Evolutionary conservation across 2,113 vertebrate genomes (phyloP), one percentile per base, ranked within the genome.

Genomic region (Acinonyx jubatus): DNA sequence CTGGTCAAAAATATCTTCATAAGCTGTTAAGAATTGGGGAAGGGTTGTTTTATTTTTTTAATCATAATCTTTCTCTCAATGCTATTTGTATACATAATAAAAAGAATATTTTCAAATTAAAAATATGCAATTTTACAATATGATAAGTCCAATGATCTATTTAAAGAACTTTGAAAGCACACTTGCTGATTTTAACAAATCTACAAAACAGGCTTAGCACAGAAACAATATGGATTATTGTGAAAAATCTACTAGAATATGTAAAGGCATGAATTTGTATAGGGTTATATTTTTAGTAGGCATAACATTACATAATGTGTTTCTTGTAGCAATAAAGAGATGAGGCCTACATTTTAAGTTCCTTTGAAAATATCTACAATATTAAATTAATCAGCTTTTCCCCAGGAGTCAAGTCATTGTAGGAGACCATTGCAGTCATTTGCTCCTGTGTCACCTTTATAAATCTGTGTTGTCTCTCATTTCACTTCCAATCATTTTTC

Each of bases 221-320:
- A 96, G 97, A 98, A 97, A 98, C 92, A 98, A 97, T 98, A 98
- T 98, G 97, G 23, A 88, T 92, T 97, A 97, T 98, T 98, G 97
- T 98, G 97, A 98, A 98, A 97, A 98, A 98, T 97, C 91, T 97
- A 94, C 96, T 98, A 97, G 97, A 98, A 92, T 97, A 98, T 98
- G 96, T 97, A 97, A 93, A 98, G 95, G 97, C 98, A 96, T 98
- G 97, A 98, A 98, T 98, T 98, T 98, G 83, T 98, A 92, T 97
- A 89, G 91, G 96, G 18, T 97, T 97, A 79, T 98, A 98, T 93
- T 97, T 90, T 96, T 97, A 96, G 97, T 97, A 96, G 97, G 97
- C 63, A 63, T 38, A 81, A 74, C 55, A 94, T 97, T 94, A 98
- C 95, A 93, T 98, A 97, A 98, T 61, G 84, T 97, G 27, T 86